Evolutionary conservation across 2,113 vertebrate species (phyloP).

Genomic region (Sorex araneus): DNA sequence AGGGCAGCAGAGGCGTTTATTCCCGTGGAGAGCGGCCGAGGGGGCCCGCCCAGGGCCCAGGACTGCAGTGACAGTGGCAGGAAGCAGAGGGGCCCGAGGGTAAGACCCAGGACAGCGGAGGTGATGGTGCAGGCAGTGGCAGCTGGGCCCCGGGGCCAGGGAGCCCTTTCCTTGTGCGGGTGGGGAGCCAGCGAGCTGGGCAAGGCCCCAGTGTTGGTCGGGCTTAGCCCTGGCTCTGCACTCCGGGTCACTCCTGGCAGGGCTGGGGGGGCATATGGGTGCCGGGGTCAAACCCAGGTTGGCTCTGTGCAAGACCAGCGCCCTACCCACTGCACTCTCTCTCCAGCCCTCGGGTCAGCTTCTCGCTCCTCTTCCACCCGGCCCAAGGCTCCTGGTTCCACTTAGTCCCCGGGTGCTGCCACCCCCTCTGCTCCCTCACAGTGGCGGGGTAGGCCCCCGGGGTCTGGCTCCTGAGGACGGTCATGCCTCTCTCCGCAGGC

Average conservation of each 20-base stretch:
- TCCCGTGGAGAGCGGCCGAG: constrained; percentile 7
- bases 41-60: background rate
- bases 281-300: no score
- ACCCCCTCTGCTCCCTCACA: background rate
- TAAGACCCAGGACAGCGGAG: background rate
- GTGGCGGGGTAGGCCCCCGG: background rate
- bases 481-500: background rate
- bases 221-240: no score
- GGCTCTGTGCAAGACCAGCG: no score
- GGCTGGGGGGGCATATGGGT: no score
- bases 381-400: background rate
- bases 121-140: background rate
- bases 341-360: no score
- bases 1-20: constrained; percentile 64
- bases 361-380: background rate
- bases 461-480: background rate
- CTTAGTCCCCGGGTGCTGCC: background rate
- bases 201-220: no score
- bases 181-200: no score
- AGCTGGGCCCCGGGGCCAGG: background rate
- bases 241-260: no score
- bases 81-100: background rate
- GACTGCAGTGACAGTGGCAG: background rate
- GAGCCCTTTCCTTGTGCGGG: no score
- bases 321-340: no score